Conservation (phyloP, 2,888 invertebrate species). For the Ethmia dodecea region DNA sequence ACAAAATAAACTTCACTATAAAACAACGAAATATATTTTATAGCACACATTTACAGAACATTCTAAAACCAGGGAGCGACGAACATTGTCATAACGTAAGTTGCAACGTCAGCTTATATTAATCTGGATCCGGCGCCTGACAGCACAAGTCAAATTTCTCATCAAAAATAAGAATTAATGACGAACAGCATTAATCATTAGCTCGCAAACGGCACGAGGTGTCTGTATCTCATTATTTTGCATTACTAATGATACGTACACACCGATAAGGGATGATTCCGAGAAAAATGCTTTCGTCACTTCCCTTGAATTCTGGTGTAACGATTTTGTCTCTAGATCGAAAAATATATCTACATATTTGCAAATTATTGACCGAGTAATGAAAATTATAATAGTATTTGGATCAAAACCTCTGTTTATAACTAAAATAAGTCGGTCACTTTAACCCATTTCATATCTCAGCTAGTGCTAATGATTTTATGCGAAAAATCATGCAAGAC, state of each 20-base stretch:
- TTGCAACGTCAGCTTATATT: conserved; percentile 74
- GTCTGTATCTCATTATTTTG: conserved; percentile 77
- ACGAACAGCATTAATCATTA: conserved; percentile 73
- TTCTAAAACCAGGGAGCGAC: conserved; percentile 25
- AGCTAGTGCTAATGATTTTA: too few species aligned
- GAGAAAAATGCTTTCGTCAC: conserved; percentile 59
- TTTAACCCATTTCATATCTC: too few species aligned
- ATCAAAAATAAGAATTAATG: conserved; percentile 78
- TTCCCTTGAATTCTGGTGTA: conserved; percentile 46
- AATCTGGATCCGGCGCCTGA: conserved; percentile 74
- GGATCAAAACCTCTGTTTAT: too few species aligned
- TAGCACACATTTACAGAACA: too few species aligned
- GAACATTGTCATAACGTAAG: conserved; percentile 55
- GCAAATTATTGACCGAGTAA: too few species aligned
- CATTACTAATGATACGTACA: conserved; percentile 77
- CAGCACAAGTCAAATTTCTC: conserved; percentile 77
- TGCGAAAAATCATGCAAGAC: too few species aligned
- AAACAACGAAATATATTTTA: too few species aligned
- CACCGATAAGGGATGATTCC: conserved; percentile 59
- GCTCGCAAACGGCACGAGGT: conserved; percentile 75
- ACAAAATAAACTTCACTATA: too few species aligned
- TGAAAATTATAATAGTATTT: too few species aligned
- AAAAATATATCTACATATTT: background rate
- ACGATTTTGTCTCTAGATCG: conserved; percentile 20
- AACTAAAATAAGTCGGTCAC: too few species aligned